phyloP scores from a whole-genome alignment of 2,113 vertebrate species.

The Azemiops feae region DNA sequence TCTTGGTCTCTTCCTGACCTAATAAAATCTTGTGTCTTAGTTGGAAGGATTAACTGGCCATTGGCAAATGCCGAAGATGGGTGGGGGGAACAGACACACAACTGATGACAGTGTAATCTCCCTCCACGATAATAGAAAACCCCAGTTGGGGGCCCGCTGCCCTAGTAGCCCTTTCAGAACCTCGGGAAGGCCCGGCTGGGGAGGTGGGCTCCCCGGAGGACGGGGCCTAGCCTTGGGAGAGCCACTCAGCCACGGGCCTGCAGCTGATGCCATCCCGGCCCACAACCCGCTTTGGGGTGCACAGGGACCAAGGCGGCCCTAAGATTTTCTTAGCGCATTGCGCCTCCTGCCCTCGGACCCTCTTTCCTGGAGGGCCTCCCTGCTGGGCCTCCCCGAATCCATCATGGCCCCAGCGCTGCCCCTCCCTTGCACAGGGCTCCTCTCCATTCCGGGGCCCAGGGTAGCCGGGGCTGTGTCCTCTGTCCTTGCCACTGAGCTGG shows the following conservation, averaged over 20 bases:
- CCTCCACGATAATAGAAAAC: not conserved
- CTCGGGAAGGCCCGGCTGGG: not conserved
- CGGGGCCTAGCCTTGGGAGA: not conserved
- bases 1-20: not conserved
- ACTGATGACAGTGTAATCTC: not conserved
- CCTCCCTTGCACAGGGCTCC: not conserved
- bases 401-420: not conserved
- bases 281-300: not conserved
- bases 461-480: not conserved
- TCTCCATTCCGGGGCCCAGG: not conserved
- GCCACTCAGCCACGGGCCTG: no score
- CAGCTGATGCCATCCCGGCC: not conserved
- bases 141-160: not conserved
- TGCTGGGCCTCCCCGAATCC: slow-evolving; percentile 19
- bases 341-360: not conserved
- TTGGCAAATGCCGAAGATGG: not conserved
- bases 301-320: not conserved
- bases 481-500: not conserved
- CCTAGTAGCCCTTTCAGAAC: not conserved
- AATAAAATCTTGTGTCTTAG: not conserved
- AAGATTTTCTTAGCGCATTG: no score
- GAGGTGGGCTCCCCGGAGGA: not conserved
- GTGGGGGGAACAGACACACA: not conserved
- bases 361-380: slow-evolving; percentile 47
- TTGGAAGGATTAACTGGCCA: not conserved